Base-by-base conservation (phyloP, 1,140 invertebrate species). In the Apis florea region DNA sequence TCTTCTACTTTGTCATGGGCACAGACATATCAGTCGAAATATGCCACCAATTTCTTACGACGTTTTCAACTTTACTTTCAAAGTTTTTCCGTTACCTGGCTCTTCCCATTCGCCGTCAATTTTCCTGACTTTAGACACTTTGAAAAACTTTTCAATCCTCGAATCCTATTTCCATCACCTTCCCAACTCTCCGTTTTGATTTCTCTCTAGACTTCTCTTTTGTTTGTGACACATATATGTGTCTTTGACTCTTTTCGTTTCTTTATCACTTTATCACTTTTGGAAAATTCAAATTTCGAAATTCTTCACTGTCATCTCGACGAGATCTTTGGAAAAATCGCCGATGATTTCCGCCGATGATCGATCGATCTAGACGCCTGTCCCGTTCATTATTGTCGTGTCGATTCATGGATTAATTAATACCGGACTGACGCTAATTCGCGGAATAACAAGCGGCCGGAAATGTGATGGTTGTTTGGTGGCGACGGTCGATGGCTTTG, bases 361-460 rank as follows among this genome's bases (percentile, higher is more conserved):
- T 64, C 61, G 77, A 63, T 59, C 24, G 51, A n/a, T 31, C 19
- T 15, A 21, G 54, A 17, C 31, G 51, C 51, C 26, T 15, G 49
- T n/a, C 51, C 40, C 59, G 66, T 74, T 83, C 71, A 83, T 86
- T 83, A 75, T 54, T 9, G 61, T 11, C 31, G 24, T 21, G 63
- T 5, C 26, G 59, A 82, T 71, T 67, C 69, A 49, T 17, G 70
- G 31, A 80, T 79, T 79, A 83, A 85, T 86, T 59, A 79, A 69
- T 15, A 26, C 11, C 21, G 63, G 53, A 26, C 9, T 59, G 24
- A 68, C 21, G 77, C 58, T 85, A 63, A 85, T 67, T 80, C 53
- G 19, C 17, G 53, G 64, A 54, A 79, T 78, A 83, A 86, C 59
- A 21, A 26, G 47, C n/a, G 54, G 26, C n/a, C 58, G 59, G 47